Base-by-base conservation (phyloP, 2,888 invertebrate species). In the Rhagium mordax region DNA sequence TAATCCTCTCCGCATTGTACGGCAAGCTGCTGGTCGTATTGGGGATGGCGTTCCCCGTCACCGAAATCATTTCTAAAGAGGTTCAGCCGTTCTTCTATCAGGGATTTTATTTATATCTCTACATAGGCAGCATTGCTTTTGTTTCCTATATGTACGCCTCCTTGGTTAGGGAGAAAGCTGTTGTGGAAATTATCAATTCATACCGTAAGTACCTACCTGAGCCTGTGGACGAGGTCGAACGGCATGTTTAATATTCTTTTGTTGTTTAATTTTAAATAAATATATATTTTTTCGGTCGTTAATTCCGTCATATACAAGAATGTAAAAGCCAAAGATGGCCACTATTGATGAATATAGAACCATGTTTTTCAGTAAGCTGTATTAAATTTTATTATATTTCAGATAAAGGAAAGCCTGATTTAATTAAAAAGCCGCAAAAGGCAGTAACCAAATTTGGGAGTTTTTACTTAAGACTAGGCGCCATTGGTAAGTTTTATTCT, bases 31-130 rank as follows among this genome's bases (percentile, higher is more conserved):
- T 98, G 82, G 96, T 98, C 51, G 97, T 98, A 59, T 95, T 97
- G 94, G 98, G 98, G 75, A 94, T 96, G 79, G 96, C 97, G n/a
- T 96, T 98, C 88, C 98, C 98, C 65, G 94, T 98, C 94, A 96
- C 98, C 76, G 97, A 98, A 91, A 96, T 97, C 81, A 97, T 97
- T 85, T 96, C 97, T 48, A 95, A 95, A 16, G 95, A 96, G 88
- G 96, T 97, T 86, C 96, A 97, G 84, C 95, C 96, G 78, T 96
- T 96, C 41, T 97, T 96, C 89, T 97, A 97, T 88, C 96, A 97
- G 91, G 96, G 94, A 87, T 88, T 87, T 78, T 88, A 87, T 77
- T 88, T 93, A 67, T 93, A 93, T 82, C 89, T 93, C 64, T 93
- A 93, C 85, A 89, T 92, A 77, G 92, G 92, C 70, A 93, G 93